phyloP scores from a whole-genome alignment of 2,113 vertebrate species.

The Stictonetta naevosa region DNA sequence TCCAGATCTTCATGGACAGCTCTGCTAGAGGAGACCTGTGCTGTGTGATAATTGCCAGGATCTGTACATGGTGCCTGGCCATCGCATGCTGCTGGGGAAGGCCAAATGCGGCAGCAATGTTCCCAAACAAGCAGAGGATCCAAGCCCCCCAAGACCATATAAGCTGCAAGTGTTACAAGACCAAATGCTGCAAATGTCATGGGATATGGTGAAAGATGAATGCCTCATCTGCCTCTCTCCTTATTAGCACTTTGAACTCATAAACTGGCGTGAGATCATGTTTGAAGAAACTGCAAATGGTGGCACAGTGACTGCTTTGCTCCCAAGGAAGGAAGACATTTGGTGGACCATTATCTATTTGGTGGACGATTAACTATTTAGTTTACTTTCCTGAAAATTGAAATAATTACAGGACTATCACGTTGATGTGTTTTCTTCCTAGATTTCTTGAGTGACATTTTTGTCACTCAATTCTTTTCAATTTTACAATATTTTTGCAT shows the following conservation, averaged over 20 bases:
- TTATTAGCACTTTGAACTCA: conserved; percentile 13
- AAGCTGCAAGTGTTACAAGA: not conserved
- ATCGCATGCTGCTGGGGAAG: not conserved
- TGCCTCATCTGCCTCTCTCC: not conserved
- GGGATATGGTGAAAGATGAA: not conserved
- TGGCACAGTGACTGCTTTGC: not conserved
- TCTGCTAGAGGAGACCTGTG: not conserved
- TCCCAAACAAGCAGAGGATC: not conserved
- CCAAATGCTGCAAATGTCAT: conserved; percentile 43
- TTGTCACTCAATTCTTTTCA: not conserved
- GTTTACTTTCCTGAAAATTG: not conserved
- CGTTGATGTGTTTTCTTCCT: not conserved
- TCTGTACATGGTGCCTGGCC: not conserved
- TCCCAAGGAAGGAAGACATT: conserved; percentile 19
- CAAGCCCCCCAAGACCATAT: not conserved
- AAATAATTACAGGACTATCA: not conserved
- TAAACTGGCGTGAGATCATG: not conserved
- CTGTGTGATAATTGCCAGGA: not conserved
- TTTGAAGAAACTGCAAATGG: conserved; percentile 29
- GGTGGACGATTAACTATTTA: not conserved
- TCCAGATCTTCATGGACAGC: not conserved
- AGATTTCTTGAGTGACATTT: not conserved
- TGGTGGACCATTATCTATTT: conserved; percentile 23
- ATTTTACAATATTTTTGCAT: not conserved
- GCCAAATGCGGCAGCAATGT: conserved; percentile 33